Evolutionary conservation across 1,140 invertebrate genomes (phyloP), one percentile per base, ranked within the genome.

Genomic region (Lasioglossum baleicum): DNA sequence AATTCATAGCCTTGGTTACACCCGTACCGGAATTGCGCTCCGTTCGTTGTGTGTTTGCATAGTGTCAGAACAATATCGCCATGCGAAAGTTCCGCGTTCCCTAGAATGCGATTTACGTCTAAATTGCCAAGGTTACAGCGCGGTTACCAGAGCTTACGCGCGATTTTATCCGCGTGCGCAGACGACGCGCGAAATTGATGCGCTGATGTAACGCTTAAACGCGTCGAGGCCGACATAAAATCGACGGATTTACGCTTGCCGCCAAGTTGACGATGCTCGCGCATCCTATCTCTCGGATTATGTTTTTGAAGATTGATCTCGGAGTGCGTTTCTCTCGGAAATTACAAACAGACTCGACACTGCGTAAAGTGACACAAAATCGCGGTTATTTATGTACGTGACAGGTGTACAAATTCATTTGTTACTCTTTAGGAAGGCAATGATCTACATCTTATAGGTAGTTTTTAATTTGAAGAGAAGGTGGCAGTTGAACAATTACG

Each of bases 1-100:
- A 90, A 91, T 90, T 90, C 90, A 90, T 90, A 87, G 86, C 85
- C 81, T 82, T 61, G 75, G 87, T 81, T 89, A 88, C 85, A 90
- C 83, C 83, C 87, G 85, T 89, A 87, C 89, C 87, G 85, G 87
- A 90, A 90, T 90, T 90, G 87, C 87, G 76, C 73, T 75, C 81
- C 67, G 81, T 81, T 83, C 83, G 84, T 75, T 81, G 82, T 85
- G 87, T 85, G 88, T 89, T 90, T 88, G 85, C 84, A 75, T 75
- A 75, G 81, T 88, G 84, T 89, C 84, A 89, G 87, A 90, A 90
- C 79, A 84, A 83, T 89, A 89, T 87, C 75, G 79, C 71, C 66
- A 65, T 60, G 79, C 74, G 82, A 74, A 86, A 81, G 80, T 88
- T 86, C 72, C 78, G 81, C 76, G 81, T 81, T 72, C 51, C 81